Evolutionary conservation across 2,113 vertebrate species (phyloP), one percentile per base, ranked within the genome.

Genomic region (Loxodonta africana): DNA sequence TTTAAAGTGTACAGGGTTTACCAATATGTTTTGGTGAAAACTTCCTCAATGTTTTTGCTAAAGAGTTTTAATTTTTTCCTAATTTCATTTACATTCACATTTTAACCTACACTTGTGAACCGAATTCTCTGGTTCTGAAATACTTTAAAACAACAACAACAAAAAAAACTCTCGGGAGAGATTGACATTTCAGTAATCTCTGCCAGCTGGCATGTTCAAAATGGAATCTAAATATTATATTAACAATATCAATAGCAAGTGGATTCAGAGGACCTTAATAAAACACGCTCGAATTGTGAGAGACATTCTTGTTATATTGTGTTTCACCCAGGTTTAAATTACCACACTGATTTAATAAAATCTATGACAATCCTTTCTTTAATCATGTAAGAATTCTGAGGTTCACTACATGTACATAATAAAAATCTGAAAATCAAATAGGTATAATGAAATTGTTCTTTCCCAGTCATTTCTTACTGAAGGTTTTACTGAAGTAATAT

Each of bases 161-260:
- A 65, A 21, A 8, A 28, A 69, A 12, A 20, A 71, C 80, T 87
- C 95, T 87, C 2, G 8, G 78, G 81, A 91, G 60, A 96, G 95
- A 89, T 0, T 81, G 97, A 91, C 93, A 94, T 89, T 77, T 85
- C 62, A 30, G 37, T 80, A 73, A 92, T 90, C 92, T 97, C 18
- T 67, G 87, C 82, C 92, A 97, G 87, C 23, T 48, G 92, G 95
- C 76, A 63, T 23, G 57, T 62, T 95, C 93, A 71, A 67, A 91
- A 95, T 62, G 76, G 80, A 95, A 86, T 93, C 95, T 95, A 94
- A 97, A 95, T 91, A 96, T 60, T 84, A 18, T 69, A 92, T 88
- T 80, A 97, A 96, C 73, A 91, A 37, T 84, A 96, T 93, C 87
- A 78, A 83, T 88, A 93, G 84, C 78, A 80, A 65, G 48, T 28